These are phyloP conservation scores for Drosophila athabasca DNA, from an alignment of 1,140 invertebrate genomes.

Conservation along the genomic window DNA sequence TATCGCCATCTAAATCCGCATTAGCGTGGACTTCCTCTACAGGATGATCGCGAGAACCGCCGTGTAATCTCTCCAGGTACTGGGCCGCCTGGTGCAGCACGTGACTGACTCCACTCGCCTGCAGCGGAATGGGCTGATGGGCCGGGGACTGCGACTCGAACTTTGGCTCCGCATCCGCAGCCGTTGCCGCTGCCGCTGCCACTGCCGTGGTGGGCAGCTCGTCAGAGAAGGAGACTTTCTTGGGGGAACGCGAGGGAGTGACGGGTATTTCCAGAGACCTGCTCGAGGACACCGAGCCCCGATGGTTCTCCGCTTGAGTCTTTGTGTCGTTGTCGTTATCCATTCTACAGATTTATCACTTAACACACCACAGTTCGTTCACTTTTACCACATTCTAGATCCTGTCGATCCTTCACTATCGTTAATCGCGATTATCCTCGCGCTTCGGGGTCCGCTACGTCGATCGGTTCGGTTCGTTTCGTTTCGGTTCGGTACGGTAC, in stretches of 20 bases:
- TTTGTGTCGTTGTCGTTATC: slow-evolving; percentile 51
- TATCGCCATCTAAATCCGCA: slow-evolving; percentile 17
- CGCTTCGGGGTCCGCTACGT: no score
- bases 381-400: slow-evolving; percentile 1
- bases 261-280: slow-evolving; percentile 74
- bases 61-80: slow-evolving; percentile 78
- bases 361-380: not conserved
- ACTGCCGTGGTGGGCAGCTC: slow-evolving; percentile 56
- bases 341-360: slow-evolving; percentile 33
- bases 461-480: no score
- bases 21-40: slow-evolving; percentile 5
- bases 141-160: slow-evolving; percentile 30
- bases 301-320: slow-evolving; percentile 63
- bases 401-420: not conserved
- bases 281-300: slow-evolving; percentile 78
- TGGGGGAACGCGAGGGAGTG: slow-evolving; percentile 78
- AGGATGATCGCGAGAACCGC: slow-evolving; percentile 52
- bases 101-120: slow-evolving; percentile 70
- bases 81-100: slow-evolving; percentile 75
- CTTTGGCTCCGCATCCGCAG: slow-evolving; percentile 5
- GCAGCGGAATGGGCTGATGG: slow-evolving; percentile 23
- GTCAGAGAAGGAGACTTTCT: slow-evolving; percentile 81
- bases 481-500: no score
- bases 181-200: slow-evolving; percentile 2
- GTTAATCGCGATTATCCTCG: no score